These are phyloP conservation scores for Tenebrio molitor DNA, from an alignment of 1,140 invertebrate genomes.

Conservation along the genomic window DNA sequence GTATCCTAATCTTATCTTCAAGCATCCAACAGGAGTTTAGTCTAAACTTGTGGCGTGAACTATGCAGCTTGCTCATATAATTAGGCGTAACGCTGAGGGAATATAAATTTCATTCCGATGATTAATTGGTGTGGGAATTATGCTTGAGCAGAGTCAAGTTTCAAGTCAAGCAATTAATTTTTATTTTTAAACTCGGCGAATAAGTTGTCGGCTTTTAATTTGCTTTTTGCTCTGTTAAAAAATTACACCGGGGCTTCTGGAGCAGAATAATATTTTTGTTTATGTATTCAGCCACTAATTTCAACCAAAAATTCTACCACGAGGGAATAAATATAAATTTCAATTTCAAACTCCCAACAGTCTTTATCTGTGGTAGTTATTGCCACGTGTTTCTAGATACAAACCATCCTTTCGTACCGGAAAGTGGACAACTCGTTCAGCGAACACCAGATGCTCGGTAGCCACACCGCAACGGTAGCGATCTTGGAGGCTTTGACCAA, in stretches of 20 bases:
- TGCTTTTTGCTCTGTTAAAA: too few relatives aligned
- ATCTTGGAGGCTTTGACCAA: constrained; percentile 72
- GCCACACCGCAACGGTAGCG: constrained; percentile 71
- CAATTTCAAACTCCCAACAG: too few relatives aligned
- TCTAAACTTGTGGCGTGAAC: not conserved
- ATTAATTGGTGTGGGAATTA: constrained; percentile 7
- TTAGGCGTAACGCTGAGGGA: not conserved
- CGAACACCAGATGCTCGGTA: constrained; percentile 73
- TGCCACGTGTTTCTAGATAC: too few relatives aligned
- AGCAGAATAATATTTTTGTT: too few relatives aligned
- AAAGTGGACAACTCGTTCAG: constrained; percentile 75
- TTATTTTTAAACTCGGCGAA: not conserved
- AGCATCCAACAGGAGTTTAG: not conserved
- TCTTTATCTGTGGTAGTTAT: too few relatives aligned
- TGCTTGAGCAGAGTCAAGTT: not conserved
- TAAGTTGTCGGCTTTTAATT: not conserved
- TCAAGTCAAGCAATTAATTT: constrained; percentile 1
- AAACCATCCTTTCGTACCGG: constrained; percentile 72
- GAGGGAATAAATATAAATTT: too few relatives aligned
- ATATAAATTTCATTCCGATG: constrained; percentile 6
- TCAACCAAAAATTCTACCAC: too few relatives aligned
- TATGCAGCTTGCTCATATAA: not conserved
- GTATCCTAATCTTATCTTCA: constrained; percentile 36
- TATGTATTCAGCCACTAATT: too few relatives aligned
- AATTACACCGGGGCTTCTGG: too few relatives aligned